Percentiles rank a stretch among this genome's conserved stretches.
Evolutionary conservation across 2,113 vertebrate species (phyloP).

Genomic region (Mionectes macconnelli): DNA sequence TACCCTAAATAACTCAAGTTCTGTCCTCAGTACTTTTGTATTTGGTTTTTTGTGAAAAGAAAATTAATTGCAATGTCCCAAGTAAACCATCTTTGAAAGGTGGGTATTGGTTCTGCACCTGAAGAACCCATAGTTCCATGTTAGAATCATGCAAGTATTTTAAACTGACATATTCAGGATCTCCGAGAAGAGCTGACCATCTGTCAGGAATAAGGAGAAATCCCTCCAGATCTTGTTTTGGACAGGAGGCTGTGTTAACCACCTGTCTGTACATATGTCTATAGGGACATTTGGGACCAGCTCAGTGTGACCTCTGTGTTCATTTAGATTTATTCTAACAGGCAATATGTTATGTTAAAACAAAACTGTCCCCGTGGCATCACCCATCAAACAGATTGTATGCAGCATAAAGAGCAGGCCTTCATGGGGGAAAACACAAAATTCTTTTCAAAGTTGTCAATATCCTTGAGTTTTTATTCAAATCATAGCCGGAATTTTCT

Average conservation of each 20-base stretch:
- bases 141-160: background rate
- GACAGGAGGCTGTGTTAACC: background rate
- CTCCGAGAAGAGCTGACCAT: conserved; percentile 15
- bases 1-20: background rate
- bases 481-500: background rate
- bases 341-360: conserved; percentile 14
- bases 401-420: background rate
- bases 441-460: background rate
- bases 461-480: background rate
- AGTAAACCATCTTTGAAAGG: background rate
- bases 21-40: background rate
- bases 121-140: background rate
- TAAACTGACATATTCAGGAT: background rate
- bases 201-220: conserved; percentile 42
- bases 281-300: conserved; percentile 12
- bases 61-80: no score
- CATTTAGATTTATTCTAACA: conserved; percentile 63
- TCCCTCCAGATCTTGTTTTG: conserved; percentile 47
- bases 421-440: background rate
- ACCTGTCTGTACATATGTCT: conserved; percentile 49
- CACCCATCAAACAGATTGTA: background rate
- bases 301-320: conserved; percentile 17
- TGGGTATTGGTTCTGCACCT: background rate
- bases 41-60: no score
- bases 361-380: conserved; percentile 34